phyloP scores from a whole-genome alignment of 2,888 invertebrate genomes.

The Drosophila mettleri region DNA sequence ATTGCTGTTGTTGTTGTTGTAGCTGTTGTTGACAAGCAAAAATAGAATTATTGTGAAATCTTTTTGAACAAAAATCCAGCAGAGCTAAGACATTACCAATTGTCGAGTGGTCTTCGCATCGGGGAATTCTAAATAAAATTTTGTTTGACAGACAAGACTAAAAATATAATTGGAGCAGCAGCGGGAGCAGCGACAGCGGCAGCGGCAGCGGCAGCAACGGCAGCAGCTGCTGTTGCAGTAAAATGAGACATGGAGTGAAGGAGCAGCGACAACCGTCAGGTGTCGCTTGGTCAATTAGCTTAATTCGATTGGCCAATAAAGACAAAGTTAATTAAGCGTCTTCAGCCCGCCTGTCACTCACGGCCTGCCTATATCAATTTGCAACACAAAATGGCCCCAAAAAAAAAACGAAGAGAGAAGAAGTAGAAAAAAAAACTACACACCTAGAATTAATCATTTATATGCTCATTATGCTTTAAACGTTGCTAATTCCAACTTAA shows the following conservation, averaged over 20 bases:
- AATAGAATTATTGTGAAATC: constrained; percentile 55
- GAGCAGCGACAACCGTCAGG: constrained; percentile 28
- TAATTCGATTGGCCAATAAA: constrained; percentile 65
- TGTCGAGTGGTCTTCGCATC: constrained; percentile 26
- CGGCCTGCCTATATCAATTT: constrained; percentile 58
- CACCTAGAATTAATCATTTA: constrained; percentile 70
- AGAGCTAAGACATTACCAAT: constrained; percentile 1
- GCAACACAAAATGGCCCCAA: constrained; percentile 11
- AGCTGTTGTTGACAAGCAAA: constrained; percentile 23
- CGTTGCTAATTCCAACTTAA: constrained; percentile 68
- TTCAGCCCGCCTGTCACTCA: constrained; percentile 28
- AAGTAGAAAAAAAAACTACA: neutral
- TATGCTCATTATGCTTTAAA: constrained; percentile 74
- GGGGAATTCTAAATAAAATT: constrained; percentile 42
- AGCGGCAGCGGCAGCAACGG: neutral
- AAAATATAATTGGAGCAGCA: neutral
- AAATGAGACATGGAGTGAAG: neutral
- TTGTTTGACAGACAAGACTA: constrained; percentile 29
- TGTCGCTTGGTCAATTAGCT: constrained; percentile 65
- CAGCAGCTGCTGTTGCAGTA: neutral
- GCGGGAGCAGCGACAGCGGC: neutral
- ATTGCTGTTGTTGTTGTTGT: neutral
- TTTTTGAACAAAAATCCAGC: neutral
- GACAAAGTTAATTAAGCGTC: constrained; percentile 60
- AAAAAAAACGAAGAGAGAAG: no score